These are phyloP conservation scores for Bombylius discolor DNA, from an alignment of 2,888 invertebrate genomes.

Conservation along the genomic window DNA sequence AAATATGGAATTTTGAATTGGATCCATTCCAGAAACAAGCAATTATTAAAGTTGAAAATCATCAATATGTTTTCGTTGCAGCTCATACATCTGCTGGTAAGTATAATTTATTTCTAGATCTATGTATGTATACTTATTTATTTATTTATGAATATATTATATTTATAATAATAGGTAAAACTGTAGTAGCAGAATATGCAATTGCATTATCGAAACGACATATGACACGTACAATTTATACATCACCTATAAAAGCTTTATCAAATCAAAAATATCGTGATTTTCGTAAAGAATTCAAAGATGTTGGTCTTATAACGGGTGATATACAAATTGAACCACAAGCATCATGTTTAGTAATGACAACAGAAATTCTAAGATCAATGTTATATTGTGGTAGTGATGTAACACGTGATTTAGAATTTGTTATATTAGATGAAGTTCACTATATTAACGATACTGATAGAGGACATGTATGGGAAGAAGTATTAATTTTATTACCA, in stretches of 20 bases:
- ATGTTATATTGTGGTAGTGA: slow-evolving; percentile 95
- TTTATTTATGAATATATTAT: neutral
- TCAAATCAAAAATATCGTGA: slow-evolving; percentile 99
- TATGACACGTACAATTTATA: slow-evolving; percentile 88
- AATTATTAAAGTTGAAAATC: slow-evolving; percentile 82
- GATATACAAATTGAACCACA: slow-evolving; percentile 91
- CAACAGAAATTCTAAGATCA: slow-evolving; percentile 93
- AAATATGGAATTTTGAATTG: slow-evolving; percentile 77
- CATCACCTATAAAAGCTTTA: slow-evolving; percentile 96
- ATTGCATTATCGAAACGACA: slow-evolving; percentile 89
- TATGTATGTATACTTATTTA: neutral
- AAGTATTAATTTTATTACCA: slow-evolving; percentile 90
- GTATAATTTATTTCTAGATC: neutral
- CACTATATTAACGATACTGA: slow-evolving; percentile 97
- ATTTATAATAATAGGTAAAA: slow-evolving; percentile 46
- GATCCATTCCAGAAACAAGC: slow-evolving; percentile 97
- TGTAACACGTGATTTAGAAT: slow-evolving; percentile 89
- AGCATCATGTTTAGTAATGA: slow-evolving; percentile 95
- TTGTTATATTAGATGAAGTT: slow-evolving; percentile 98
- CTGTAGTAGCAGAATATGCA: slow-evolving; percentile 98
- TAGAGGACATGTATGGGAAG: slow-evolving; percentile 99
- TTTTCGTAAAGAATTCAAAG: slow-evolving; percentile 82
- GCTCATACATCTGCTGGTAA: slow-evolving; percentile 94
- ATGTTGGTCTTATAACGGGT: slow-evolving; percentile 87
- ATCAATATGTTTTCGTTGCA: slow-evolving; percentile 93